Percentiles rank a stretch among this genome's conserved stretches.
Evolutionary conservation across 2,797 vertebrate species (phyloP).

Genomic region (Schizopygopsis pylzovi): DNA sequence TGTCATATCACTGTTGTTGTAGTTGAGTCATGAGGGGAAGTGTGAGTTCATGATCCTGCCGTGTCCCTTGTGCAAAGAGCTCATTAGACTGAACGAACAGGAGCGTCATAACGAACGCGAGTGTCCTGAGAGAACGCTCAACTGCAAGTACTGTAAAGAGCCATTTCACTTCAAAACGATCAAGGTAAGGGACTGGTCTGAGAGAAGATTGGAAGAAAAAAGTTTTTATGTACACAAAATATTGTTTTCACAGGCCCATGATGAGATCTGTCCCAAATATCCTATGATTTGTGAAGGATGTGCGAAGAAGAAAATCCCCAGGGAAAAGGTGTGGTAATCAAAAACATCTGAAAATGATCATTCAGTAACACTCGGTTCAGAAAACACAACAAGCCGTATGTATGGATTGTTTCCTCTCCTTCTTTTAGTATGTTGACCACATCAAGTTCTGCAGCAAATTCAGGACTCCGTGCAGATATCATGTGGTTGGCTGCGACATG

Average conservation of each 20-base stretch:
- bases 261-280: slow-evolving; percentile 92
- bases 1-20: slow-evolving; percentile 25
- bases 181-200: slow-evolving; percentile 72
- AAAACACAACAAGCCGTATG: neutral
- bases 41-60: slow-evolving; percentile 85
- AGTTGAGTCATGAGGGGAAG: slow-evolving; percentile 80
- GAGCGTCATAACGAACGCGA: slow-evolving; percentile 84
- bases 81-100: slow-evolving; percentile 82
- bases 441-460: slow-evolving; percentile 91
- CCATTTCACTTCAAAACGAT: slow-evolving; percentile 81
- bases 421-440: slow-evolving; percentile 91
- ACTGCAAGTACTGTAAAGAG: slow-evolving; percentile 85
- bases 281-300: slow-evolving; percentile 94
- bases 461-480: slow-evolving; percentile 90
- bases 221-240: too few relatives aligned
- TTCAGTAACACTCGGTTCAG: neutral
- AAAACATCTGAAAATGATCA: neutral
- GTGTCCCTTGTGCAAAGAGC: slow-evolving; percentile 84
- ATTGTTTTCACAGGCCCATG: slow-evolving; percentile 83
- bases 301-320: slow-evolving; percentile 90
- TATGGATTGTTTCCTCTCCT: slow-evolving; percentile 57
- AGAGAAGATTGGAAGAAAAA: neutral
- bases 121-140: slow-evolving; percentile 84
- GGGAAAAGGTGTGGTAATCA: slow-evolving; percentile 84
- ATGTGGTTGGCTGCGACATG: slow-evolving; percentile 88